Conservation (phyloP, 2,888 invertebrate species). For the Eristalis tenax region DNA sequence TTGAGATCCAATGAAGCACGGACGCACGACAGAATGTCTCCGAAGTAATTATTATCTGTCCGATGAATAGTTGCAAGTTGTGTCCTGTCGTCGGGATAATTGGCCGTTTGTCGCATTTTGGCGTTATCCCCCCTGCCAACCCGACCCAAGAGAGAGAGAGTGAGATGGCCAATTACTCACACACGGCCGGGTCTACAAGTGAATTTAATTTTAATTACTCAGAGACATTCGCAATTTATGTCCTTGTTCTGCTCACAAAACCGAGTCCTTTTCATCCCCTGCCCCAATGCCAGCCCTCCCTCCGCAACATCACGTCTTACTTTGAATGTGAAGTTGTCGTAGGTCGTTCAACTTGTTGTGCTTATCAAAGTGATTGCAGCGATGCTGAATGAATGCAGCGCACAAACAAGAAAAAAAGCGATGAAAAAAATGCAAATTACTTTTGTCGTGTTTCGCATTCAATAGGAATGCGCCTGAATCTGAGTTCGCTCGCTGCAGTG, state of each 20-base stretch:
- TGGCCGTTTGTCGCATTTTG: slow-evolving; percentile 40
- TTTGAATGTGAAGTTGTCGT: slow-evolving; percentile 47
- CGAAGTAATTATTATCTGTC: slow-evolving; percentile 69
- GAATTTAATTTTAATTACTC: slow-evolving; percentile 72
- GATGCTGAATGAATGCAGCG: slow-evolving; percentile 13
- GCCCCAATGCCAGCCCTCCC: background rate
- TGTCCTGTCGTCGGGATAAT: slow-evolving; percentile 48
- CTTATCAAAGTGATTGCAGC: slow-evolving; percentile 55
- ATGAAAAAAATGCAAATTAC: slow-evolving; percentile 58
- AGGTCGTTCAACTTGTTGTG: slow-evolving; percentile 70
- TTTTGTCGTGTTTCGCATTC: slow-evolving; percentile 60
- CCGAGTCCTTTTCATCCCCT: background rate
- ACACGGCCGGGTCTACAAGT: slow-evolving; percentile 64
- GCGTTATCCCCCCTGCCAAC: background rate
- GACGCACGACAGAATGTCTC: slow-evolving; percentile 58
- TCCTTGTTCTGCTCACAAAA: slow-evolving; percentile 23
- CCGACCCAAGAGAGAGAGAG: too few relatives aligned
- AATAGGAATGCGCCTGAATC: slow-evolving; percentile 45
- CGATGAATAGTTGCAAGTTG: slow-evolving; percentile 58
- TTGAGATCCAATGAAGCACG: slow-evolving; percentile 64
- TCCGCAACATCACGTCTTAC: slow-evolving; percentile 38
- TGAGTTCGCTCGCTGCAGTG: background rate
- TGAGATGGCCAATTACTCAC: slow-evolving; percentile 49
- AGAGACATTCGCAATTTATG: slow-evolving; percentile 67
- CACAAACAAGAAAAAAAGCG: background rate